phyloP scores from a whole-genome alignment of 2,113 vertebrate species.

The Festucalex cinctus region DNA sequence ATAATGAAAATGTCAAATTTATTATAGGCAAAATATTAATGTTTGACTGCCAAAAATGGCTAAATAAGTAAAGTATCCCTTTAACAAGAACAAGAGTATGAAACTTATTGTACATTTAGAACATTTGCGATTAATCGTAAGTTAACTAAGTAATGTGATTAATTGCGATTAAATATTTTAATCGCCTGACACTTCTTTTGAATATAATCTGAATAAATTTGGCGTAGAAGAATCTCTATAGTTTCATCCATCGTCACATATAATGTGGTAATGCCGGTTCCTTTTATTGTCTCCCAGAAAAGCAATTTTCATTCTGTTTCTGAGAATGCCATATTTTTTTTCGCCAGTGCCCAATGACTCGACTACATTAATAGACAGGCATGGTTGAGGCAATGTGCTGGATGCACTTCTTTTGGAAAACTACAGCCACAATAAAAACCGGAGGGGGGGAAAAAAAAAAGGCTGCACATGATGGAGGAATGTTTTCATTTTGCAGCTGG shows the following conservation, averaged over 20 bases:
- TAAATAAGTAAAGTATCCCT: no score
- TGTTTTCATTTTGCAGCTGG: slow-evolving; percentile 37
- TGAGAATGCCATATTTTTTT: background rate
- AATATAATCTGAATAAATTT: background rate
- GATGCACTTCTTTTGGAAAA: slow-evolving; percentile 12
- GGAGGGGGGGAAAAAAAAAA: background rate
- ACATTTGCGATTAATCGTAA: no score
- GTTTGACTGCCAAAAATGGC: no score
- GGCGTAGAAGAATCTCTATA: background rate
- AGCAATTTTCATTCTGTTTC: slow-evolving; percentile 17
- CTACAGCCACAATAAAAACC: slow-evolving; percentile 5
- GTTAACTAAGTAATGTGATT: no score
- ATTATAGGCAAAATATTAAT: no score
- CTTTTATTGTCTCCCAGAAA: background rate
- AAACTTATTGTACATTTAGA: no score
- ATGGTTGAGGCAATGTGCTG: background rate
- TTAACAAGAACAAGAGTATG: no score
- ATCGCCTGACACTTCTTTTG: no score
- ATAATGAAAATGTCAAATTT: no score
- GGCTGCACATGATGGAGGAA: slow-evolving; percentile 23
- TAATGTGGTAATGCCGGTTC: background rate
- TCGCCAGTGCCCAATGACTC: slow-evolving; percentile 4
- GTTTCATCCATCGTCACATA: background rate
- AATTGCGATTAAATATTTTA: no score
- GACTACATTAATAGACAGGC: background rate